These are phyloP conservation scores for Phataginus tetradactyla DNA, from an alignment of 2,797 vertebrate genomes.

Conservation along the genomic window DNA sequence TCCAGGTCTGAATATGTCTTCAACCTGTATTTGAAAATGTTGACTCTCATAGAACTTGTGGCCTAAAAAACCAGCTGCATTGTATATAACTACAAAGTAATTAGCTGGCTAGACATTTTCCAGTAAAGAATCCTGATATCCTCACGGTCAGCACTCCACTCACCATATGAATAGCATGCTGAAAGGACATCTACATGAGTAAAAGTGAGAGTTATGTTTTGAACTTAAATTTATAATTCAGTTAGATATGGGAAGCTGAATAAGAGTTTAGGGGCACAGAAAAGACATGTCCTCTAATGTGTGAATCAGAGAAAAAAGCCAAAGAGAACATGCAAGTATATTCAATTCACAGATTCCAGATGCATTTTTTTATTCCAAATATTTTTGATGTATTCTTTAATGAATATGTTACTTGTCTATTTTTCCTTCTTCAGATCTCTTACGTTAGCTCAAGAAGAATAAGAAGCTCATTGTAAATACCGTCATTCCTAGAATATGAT, in stretches of 20 bases:
- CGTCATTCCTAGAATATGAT: neutral
- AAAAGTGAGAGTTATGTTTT: constrained; percentile 14
- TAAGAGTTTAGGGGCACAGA: neutral
- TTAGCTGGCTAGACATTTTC: neutral
- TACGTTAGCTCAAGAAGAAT: neutral
- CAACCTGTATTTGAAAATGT: neutral
- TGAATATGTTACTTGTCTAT: neutral
- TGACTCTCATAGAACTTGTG: neutral
- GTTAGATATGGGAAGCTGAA: neutral
- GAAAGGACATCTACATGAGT: constrained; percentile 46
- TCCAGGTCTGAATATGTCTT: constrained; percentile 64
- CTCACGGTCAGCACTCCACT: constrained; percentile 42
- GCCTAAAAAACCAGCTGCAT: constrained; percentile 5
- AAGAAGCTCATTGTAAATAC: neutral
- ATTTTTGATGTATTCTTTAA: neutral
- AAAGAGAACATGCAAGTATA: constrained; percentile 1
- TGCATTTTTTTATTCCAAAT: constrained; percentile 16
- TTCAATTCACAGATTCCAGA: constrained; percentile 34
- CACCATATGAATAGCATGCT: constrained; percentile 23
- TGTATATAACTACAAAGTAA: constrained; percentile 60
- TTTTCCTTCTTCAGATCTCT: neutral
- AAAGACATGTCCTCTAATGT: neutral
- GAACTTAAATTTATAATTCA: constrained; percentile 47
- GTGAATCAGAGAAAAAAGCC: neutral
- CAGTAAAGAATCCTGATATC: constrained; percentile 27